Evolutionary conservation across 2,888 invertebrate genomes (phyloP), one percentile per base, ranked within the genome.

Genomic region (Choreutis nemorana): DNA sequence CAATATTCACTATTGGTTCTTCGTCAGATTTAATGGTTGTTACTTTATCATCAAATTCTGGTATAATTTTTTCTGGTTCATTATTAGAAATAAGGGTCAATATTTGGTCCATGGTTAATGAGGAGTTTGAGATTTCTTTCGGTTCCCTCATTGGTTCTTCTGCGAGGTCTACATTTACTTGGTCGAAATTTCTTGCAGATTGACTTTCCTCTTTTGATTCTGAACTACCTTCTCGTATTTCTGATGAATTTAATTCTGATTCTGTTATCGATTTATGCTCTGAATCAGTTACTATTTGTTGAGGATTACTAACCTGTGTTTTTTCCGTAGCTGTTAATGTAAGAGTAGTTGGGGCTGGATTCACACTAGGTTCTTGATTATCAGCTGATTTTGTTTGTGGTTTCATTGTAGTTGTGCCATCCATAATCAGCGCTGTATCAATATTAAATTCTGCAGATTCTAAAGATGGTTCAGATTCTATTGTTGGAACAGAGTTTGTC

Each of bases 201-300:
- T n/a, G n/a, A n/a, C n/a, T n/a, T n/a, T n/a, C n/a, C n/a, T n/a
- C n/a, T n/a, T n/a, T n/a, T n/a, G n/a, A n/a, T n/a, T n/a, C n/a
- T n/a, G n/a, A n/a, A n/a, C n/a, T n/a, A n/a, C n/a, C n/a, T n/a
- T n/a, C n/a, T n/a, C n/a, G n/a, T n/a, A n/a, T n/a, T n/a, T n/a
- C n/a, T n/a, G n/a, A n/a, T n/a, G n/a, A n/a, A n/a, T n/a, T n/a
- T n/a, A n/a, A n/a, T 15, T 34, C 14, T 22, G 34, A 27, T 12
- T 72, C 58, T 0, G 65, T 57, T 40, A 70, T 55, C 2, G 57
- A 51, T 35, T 55, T 55, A 4, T 55, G 20, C 26, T 7, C 31
- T 27, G 33, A 23, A 14, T 29, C 15, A 10, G 31, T n/a, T 12
- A 14, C 8, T 15, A 28, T 11, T 21, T 26, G n/a, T n/a, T n/a